Evolutionary conservation across 2,888 invertebrate genomes (phyloP).

Genomic region (Caenorhabditis wallacei): DNA sequence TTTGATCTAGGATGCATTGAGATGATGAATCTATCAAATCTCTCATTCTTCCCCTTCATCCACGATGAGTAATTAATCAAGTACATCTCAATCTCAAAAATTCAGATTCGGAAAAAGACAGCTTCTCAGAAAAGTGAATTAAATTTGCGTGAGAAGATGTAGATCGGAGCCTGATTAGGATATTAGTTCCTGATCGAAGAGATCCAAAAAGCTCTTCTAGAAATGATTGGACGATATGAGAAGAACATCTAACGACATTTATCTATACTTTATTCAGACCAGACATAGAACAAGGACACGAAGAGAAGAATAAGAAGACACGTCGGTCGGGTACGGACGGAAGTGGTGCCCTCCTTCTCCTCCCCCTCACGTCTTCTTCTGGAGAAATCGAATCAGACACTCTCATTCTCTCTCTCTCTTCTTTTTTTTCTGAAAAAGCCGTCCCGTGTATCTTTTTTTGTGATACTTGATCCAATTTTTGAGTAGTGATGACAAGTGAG

Average conservation of each 20-base stretch:
- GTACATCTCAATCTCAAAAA: not conserved
- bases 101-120: not conserved
- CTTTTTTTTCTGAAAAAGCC: not conserved
- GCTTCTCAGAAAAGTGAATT: not conserved
- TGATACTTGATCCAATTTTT: conserved; percentile 53
- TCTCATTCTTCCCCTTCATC: not conserved
- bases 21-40: not conserved
- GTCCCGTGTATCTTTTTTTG: not conserved
- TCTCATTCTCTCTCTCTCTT: conserved; percentile 24
- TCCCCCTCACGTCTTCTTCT: conserved; percentile 25
- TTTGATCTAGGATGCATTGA: not conserved
- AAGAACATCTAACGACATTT: conserved; percentile 22
- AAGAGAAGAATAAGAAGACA: conserved; percentile 30
- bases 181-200: no score
- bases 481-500: conserved; percentile 17
- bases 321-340: conserved; percentile 26
- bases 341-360: conserved; percentile 40
- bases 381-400: conserved; percentile 50
- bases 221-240: no score
- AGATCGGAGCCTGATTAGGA: no score
- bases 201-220: no score
- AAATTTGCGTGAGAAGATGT: no score
- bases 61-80: not conserved
- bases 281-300: conserved; percentile 7
- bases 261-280: not conserved